A percentile compares a stretch with the other conserved stretches of the same genome.
These are phyloP conservation scores for Epizoanthus stellaris DNA, from an alignment of 92 coral and sea anemone species.

Conservation along the genomic window DNA sequence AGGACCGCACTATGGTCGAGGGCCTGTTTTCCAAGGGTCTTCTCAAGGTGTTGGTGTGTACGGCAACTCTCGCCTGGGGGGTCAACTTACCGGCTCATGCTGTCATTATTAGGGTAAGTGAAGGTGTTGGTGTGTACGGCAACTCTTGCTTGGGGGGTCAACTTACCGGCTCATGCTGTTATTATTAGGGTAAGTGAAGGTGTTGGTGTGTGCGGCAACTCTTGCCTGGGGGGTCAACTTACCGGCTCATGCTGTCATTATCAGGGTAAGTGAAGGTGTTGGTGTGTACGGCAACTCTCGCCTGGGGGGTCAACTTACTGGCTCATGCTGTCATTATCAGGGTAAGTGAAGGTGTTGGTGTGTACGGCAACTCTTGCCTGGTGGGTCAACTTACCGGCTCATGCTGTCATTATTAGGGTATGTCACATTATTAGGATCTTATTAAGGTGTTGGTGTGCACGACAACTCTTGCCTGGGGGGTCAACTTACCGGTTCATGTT, in stretches of 20 bases:
- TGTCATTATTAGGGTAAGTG: constrained; percentile 88
- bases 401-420: constrained; percentile 97
- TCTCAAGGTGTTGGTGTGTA: constrained; percentile 91
- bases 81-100: constrained; percentile 99
- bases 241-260: constrained; percentile 98
- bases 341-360: constrained; percentile 72
- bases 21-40: constrained; percentile 87
- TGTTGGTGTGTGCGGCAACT: constrained; percentile 94
- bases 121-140: constrained; percentile 79
- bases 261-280: constrained; percentile 89
- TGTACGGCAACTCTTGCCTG: constrained; percentile 75
- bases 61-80: constrained; percentile 99
- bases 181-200: constrained; percentile 89
- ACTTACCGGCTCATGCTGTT: constrained; percentile 97
- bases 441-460: constrained; percentile 45
- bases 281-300: constrained; percentile 97
- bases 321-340: constrained; percentile 98
- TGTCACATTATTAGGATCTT: too few relatives aligned
- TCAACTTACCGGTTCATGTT: constrained; percentile 90
- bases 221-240: constrained; percentile 99
- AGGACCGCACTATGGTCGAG: constrained; percentile 96
- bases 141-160: constrained; percentile 84
- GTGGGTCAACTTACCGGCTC: constrained; percentile 95
- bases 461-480: constrained; percentile 81
- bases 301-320: constrained; percentile 99